A percentile compares a stretch with the other conserved stretches of the same genome.
These are phyloP conservation scores for Pheosia tremula DNA, from an alignment of 2,888 invertebrate species.

Conservation along the genomic window DNA sequence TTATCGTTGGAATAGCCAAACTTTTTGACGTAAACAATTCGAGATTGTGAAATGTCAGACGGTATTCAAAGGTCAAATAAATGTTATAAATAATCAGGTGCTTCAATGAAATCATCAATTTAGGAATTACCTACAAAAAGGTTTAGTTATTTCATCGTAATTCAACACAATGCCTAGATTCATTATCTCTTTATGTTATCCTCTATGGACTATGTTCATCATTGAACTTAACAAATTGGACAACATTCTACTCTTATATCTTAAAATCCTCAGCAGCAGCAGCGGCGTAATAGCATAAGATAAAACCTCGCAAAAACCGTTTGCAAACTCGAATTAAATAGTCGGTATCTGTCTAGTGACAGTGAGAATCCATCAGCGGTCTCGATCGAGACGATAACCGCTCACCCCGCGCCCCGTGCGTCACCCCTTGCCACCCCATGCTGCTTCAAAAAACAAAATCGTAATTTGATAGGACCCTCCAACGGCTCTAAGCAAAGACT, in stretches of 20 bases:
- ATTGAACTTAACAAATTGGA: too few species aligned
- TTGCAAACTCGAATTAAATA: constrained; percentile 76
- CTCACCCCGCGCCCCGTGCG: constrained; percentile 29
- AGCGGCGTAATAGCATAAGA: constrained; percentile 30
- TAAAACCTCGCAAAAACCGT: constrained; percentile 67
- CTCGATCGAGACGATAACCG: constrained; percentile 64
- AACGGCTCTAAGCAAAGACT: constrained; percentile 3
- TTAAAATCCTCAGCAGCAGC: too few species aligned
- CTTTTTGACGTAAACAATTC: constrained; percentile 6
- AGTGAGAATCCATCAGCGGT: constrained; percentile 74
- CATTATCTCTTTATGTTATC: too few species aligned
- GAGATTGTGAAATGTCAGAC: background rate
- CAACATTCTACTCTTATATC: too few species aligned
- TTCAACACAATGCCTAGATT: too few species aligned
- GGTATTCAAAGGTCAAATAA: constrained; percentile 28
- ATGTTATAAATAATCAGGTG: constrained; percentile 27
- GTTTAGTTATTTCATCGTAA: too few species aligned
- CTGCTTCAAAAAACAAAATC: constrained; percentile 52
- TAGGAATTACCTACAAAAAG: too few species aligned
- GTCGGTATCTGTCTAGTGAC: constrained; percentile 70
- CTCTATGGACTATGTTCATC: too few species aligned
- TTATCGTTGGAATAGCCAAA: constrained; percentile 17
- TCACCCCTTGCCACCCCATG: constrained; percentile 10
- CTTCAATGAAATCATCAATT: too few species aligned
- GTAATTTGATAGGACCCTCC: constrained; percentile 61